Conservation (phyloP, 2,888 invertebrate genomes). For the Caenorhabditis japonica region DNA sequence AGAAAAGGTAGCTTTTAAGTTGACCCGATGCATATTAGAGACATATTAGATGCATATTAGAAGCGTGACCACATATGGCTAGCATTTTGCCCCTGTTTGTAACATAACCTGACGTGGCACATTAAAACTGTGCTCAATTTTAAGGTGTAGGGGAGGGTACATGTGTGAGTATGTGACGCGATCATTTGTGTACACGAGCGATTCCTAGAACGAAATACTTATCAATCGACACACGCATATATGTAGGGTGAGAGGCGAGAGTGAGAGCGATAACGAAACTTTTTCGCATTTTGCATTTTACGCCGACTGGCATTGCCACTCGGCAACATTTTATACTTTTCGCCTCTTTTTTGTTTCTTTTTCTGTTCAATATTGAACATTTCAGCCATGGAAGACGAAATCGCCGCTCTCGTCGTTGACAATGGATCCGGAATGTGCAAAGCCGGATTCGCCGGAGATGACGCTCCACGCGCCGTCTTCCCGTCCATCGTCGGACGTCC, state of each 20-base stretch:
- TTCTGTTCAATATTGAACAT: neutral
- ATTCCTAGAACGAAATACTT: constrained; percentile 47
- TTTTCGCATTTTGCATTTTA: too few species aligned
- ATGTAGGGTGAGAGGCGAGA: neutral
- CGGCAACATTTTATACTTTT: neutral
- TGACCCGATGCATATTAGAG: too few species aligned
- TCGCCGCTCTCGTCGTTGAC: constrained; percentile 86
- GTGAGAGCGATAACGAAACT: neutral
- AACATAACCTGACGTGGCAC: too few species aligned
- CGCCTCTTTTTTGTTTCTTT: neutral
- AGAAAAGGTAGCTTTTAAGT: too few species aligned
- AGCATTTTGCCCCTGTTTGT: too few species aligned
- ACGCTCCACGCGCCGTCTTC: constrained; percentile 84
- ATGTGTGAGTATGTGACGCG: constrained; percentile 16
- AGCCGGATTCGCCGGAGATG: constrained; percentile 85
- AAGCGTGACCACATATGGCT: too few species aligned
- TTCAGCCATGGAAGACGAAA: constrained; percentile 85
- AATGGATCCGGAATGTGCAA: constrained; percentile 82
- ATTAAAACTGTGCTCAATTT: too few species aligned
- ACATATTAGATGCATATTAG: too few species aligned
- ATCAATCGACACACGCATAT: constrained; percentile 42
- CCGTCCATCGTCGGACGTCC: constrained; percentile 85
- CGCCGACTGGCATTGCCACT: too few species aligned
- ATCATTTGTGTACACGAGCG: constrained; percentile 27
- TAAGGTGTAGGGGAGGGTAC: too few species aligned